phyloP scores from a whole-genome alignment of 2,888 invertebrate genomes.

The Drosophila longiperda region DNA sequence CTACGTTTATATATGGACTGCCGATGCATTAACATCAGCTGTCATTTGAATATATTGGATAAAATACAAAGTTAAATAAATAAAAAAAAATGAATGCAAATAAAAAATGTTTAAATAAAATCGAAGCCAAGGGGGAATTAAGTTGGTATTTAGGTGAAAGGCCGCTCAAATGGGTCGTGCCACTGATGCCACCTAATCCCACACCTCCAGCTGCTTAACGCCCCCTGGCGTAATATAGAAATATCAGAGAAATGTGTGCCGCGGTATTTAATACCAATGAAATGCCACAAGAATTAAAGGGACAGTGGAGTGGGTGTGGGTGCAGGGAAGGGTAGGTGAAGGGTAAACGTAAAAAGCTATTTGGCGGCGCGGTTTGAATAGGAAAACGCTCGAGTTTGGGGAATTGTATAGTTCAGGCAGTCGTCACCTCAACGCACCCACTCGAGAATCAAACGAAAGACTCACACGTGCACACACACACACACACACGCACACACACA shows the following conservation, averaged over 20 bases:
- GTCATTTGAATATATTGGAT: neutral
- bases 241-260: slow-evolving; percentile 46
- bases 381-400: slow-evolving; percentile 23
- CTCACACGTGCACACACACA: slow-evolving; percentile 21
- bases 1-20: too few species aligned
- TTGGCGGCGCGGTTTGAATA: slow-evolving; percentile 33
- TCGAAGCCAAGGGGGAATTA: neutral
- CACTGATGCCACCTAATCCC: neutral
- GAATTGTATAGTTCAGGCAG: slow-evolving; percentile 35
- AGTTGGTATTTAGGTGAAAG: neutral
- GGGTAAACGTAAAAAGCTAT: slow-evolving; percentile 33
- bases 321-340: neutral
- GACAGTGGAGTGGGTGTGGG: neutral
- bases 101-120: neutral
- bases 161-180: slow-evolving; percentile 1
- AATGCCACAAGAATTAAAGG: slow-evolving; percentile 48
- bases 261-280: slow-evolving; percentile 67
- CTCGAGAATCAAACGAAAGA: slow-evolving; percentile 53
- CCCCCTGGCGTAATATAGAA: neutral
- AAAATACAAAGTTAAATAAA: neutral
- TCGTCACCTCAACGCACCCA: slow-evolving; percentile 60
- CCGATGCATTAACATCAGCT: neutral
- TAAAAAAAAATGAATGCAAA: neutral
- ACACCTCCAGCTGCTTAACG: neutral
- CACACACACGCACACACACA: neutral